A percentile compares a stretch with the other conserved stretches of the same genome.
Evolutionary conservation across 1,140 invertebrate genomes (phyloP).

Genomic region (Drosophila jambulina): DNA sequence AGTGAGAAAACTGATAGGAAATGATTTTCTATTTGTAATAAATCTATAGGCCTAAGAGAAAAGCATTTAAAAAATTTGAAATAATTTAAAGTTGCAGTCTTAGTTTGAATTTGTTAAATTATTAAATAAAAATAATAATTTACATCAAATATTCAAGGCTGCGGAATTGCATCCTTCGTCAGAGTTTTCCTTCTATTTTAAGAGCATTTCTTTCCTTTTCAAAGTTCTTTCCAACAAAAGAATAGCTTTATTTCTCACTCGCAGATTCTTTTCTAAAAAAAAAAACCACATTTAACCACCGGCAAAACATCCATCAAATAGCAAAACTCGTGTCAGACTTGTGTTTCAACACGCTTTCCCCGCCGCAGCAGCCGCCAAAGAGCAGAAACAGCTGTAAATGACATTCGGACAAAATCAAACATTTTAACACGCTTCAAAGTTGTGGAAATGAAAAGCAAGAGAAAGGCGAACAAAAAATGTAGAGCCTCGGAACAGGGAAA

Average conservation of each 20-base stretch:
- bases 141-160: no score
- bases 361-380: conserved; percentile 24
- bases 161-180: no score
- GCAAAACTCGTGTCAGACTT: conserved; percentile 37
- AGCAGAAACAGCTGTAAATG: conserved; percentile 75
- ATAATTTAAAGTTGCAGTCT: background rate
- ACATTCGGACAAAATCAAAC: conserved; percentile 81
- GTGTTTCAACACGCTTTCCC: conserved; percentile 33
- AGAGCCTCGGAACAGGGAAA: conserved; percentile 30
- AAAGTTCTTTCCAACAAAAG: background rate
- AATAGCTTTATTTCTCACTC: background rate
- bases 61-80: background rate
- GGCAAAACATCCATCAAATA: conserved; percentile 58
- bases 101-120: background rate
- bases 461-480: conserved; percentile 18
- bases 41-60: background rate
- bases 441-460: conserved; percentile 38
- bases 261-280: conserved; percentile 1
- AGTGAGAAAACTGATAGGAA: background rate
- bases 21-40: background rate
- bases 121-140: background rate
- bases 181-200: no score
- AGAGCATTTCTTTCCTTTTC: background rate
- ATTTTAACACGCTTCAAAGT: conserved; percentile 81
- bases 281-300: conserved; percentile 2